Base-by-base conservation (phyloP, 2,113 vertebrate species). In the Notiomystis cincta region DNA sequence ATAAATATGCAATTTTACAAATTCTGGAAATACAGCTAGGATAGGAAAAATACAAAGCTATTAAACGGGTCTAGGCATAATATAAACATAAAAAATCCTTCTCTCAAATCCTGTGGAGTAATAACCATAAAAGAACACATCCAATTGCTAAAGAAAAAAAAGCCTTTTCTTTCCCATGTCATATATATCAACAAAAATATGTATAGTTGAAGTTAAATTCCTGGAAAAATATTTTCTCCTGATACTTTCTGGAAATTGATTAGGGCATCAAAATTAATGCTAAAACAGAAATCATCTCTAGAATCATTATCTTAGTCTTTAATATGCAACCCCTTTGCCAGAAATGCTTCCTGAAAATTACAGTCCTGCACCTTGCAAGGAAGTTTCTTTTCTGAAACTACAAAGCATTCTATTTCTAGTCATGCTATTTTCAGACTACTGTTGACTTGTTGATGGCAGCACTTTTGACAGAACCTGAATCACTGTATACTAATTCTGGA, bases 371-470 rank as follows among this genome's bases (percentile, higher is more conserved):
- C 61, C 33, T 69, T 60, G 48, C 45, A 73, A 66, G 60, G 35
- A 66, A 70, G 15, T 60, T 72, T 45, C 16, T 86, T 75, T 82
- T 77, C 81, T 82, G 53, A 77, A 44, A 21, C 40, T 72, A 92
- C 56, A 84, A 91, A 85, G 76, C 75, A 82, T 90, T 71, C 88
- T 85, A 65, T 93, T 83, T 90, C 79, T 50, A 58, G 57, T 38
- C 31, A 45, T 6, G 7, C 42, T 76, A 53, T 90, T 96, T 94
- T 90, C 9, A 4, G 88, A n/a, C 60, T 82, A 80, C 35, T 92
- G 84, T 95, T 82, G 95, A 94, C 80, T 94, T 81, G 60, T 77
- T 76, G 66, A 65, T 65, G 66, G 42, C 77, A 93, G 57, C 45
- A 70, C 33, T 60, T 70, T 42, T 71, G 30, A 82, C n/a, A 94